Evolutionary conservation across 2,113 vertebrate genomes (phyloP).

Genomic region (Malaclemys terrapin): DNA sequence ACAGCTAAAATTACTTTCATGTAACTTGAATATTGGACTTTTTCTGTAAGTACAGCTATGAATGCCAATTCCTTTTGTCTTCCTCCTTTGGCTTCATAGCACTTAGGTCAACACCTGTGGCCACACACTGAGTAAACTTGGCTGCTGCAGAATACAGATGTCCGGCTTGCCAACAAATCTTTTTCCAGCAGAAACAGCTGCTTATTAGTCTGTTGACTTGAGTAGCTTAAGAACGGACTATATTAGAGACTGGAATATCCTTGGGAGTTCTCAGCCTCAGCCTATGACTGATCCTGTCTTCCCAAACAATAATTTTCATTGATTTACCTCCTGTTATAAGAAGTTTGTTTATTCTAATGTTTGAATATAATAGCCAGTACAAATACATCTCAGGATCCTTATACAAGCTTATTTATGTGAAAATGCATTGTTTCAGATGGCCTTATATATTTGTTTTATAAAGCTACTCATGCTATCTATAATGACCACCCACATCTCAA

Average conservation of each 20-base stretch:
- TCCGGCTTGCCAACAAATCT: neutral
- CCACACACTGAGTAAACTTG: constrained; percentile 17
- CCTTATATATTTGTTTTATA: neutral
- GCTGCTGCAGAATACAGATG: neutral
- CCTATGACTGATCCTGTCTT: neutral
- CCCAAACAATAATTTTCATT: neutral
- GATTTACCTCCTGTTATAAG: neutral
- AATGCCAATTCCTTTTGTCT: constrained; percentile 5
- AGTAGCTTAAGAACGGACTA: neutral
- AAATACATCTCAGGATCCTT: neutral
- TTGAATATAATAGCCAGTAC: neutral
- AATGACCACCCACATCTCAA: neutral
- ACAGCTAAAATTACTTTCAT: constrained; percentile 4
- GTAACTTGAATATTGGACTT: neutral
- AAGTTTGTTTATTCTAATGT: constrained; percentile 4
- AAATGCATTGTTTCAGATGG: neutral
- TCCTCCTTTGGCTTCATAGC: neutral
- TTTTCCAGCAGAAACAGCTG: neutral
- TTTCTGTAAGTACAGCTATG: neutral
- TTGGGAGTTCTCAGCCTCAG: neutral
- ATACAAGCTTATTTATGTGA: neutral
- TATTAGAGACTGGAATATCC: neutral
- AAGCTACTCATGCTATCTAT: neutral
- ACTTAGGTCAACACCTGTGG: neutral
- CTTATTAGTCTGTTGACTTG: neutral